phyloP scores from a whole-genome alignment of 2,888 invertebrate species.

The Cylindroiulus punctatus region DNA sequence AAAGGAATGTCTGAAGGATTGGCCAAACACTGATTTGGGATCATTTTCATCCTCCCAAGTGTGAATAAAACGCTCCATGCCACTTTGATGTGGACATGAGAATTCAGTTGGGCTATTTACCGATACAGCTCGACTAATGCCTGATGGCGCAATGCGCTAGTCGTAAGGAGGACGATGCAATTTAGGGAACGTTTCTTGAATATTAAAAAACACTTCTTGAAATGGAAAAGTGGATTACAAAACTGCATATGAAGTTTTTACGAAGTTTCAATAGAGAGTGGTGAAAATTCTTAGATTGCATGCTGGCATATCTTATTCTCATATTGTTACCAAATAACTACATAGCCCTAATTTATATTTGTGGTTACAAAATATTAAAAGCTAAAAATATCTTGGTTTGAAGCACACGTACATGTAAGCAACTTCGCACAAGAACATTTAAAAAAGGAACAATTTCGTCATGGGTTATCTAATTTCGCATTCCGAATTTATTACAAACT shows the following conservation, averaged over 20 bases:
- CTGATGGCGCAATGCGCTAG: neutral
- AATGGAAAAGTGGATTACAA: neutral
- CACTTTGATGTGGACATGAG: neutral
- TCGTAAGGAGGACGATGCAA: neutral
- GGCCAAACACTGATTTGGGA: too few species aligned
- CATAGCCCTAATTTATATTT: too few species aligned
- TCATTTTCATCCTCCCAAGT: too few species aligned
- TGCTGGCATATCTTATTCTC: neutral
- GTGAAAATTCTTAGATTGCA: neutral
- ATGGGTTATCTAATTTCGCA: too few species aligned
- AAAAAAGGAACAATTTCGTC: too few species aligned
- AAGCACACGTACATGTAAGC: too few species aligned
- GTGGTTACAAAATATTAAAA: too few species aligned
- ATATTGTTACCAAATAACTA: neutral
- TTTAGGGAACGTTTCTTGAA: neutral
- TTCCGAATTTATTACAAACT: too few species aligned
- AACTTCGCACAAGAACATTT: too few species aligned
- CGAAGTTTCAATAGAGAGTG: neutral
- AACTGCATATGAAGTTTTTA: neutral
- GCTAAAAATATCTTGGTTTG: too few species aligned
- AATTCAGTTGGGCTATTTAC: neutral
- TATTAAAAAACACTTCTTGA: conserved; percentile 11
- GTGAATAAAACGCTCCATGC: too few species aligned
- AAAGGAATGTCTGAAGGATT: too few species aligned
- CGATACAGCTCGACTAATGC: neutral